A percentile compares a stretch with the other conserved stretches of the same genome.
Evolutionary conservation across 2,797 vertebrate genomes (phyloP).

Genomic region (Tokudaia muenninki): DNA sequence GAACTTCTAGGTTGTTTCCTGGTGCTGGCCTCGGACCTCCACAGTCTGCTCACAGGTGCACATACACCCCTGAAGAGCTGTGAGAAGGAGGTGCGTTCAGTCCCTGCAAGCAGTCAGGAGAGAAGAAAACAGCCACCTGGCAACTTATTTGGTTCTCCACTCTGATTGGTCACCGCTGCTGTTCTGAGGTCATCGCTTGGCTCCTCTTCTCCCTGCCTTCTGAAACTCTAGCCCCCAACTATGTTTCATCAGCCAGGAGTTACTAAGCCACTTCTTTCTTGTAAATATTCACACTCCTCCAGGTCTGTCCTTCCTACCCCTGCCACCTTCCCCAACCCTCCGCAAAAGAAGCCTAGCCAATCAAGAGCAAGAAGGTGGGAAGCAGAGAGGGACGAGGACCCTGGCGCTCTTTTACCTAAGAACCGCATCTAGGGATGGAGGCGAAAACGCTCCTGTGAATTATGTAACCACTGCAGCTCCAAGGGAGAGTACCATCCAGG

Average conservation of each 20-base stretch:
- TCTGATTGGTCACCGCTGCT: conserved; percentile 31
- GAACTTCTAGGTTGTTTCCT: neutral
- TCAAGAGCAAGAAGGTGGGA: neutral
- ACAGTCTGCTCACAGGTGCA: neutral
- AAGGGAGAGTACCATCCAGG: conserved; percentile 86
- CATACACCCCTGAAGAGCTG: neutral
- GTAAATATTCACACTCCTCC: conserved; percentile 52
- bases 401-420: conserved; percentile 85
- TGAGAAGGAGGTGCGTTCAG: neutral
- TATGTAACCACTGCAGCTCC: conserved; percentile 91
- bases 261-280: conserved; percentile 61
- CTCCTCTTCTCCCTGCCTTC: conserved; percentile 25
- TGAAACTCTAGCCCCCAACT: conserved; percentile 57
- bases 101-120: neutral
- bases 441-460: conserved; percentile 87
- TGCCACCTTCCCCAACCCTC: neutral
- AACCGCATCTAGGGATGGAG: conserved; percentile 82
- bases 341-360: neutral
- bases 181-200: conserved; percentile 46
- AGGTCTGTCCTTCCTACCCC: neutral
- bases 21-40: neutral
- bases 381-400: neutral
- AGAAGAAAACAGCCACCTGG: neutral
- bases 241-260: neutral
- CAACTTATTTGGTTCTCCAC: conserved; percentile 47